A percentile compares a stretch with the other conserved stretches of the same genome.
These are phyloP conservation scores for Acanthiza pusilla DNA, from an alignment of 2,797 vertebrate genomes.

Conservation along the genomic window DNA sequence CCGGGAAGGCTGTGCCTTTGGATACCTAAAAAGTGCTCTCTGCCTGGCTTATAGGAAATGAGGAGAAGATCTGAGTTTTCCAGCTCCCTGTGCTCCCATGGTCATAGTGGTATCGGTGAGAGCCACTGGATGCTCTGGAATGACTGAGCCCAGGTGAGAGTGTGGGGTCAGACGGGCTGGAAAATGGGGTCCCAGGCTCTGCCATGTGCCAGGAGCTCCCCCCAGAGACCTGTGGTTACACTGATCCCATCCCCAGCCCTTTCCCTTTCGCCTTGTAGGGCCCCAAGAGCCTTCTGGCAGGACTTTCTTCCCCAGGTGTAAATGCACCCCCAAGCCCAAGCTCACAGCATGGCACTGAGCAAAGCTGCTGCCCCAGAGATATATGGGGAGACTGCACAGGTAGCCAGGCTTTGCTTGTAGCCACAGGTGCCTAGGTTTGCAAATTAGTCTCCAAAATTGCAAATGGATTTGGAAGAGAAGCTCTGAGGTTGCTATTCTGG, in stretches of 20 bases:
- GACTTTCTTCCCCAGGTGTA: not conserved
- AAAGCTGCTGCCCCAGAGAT: not conserved
- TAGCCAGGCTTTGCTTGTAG: not conserved
- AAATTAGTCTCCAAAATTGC: slow-evolving; percentile 39
- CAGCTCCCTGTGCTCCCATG: not conserved
- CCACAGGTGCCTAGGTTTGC: not conserved
- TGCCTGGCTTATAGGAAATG: not conserved
- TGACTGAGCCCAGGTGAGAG: not conserved
- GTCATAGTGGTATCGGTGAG: not conserved
- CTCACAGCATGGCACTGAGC: not conserved
- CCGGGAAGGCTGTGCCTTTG: not conserved
- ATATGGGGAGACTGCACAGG: not conserved
- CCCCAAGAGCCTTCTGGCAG: not conserved
- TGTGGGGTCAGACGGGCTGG: not conserved
- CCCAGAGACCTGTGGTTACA: not conserved
- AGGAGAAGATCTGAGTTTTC: not conserved
- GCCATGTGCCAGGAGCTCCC: slow-evolving; percentile 10
- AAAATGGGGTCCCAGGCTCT: not conserved
- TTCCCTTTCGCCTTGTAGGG: not conserved
- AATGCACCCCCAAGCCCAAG: not conserved
- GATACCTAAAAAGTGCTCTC: not conserved
- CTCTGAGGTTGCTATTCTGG: slow-evolving; percentile 9
- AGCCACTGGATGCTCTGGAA: not conserved
- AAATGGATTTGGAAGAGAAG: slow-evolving; percentile 6
- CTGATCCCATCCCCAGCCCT: not conserved